Conservation (phyloP, 64 coral and sea anemone genomes). For the Hydrozoanthus tunicans region DNA sequence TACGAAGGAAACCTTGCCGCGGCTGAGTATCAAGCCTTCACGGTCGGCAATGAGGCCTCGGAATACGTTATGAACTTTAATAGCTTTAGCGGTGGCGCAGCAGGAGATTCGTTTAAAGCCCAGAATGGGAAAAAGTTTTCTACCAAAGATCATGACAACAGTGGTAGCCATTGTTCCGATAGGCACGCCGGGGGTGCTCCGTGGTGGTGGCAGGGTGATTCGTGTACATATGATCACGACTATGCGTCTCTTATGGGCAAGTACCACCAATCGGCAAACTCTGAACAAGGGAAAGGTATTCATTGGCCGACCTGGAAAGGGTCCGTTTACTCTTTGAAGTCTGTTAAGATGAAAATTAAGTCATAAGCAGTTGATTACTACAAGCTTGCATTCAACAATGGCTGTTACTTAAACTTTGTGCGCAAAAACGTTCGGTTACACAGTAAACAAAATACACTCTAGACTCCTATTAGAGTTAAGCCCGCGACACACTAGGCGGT, state of each 20-base stretch:
- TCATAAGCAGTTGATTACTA: background rate
- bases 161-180: background rate
- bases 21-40: conserved; percentile 8
- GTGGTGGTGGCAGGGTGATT: background rate
- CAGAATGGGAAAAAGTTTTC: conserved; percentile 11
- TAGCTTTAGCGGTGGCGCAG: too few relatives aligned
- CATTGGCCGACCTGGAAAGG: background rate
- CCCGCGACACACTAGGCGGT: too few relatives aligned
- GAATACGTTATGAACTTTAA: background rate
- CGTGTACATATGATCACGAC: background rate
- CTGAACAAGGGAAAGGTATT: background rate
- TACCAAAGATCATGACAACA: background rate
- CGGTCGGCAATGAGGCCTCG: conserved; percentile 10
- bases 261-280: background rate
- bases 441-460: too few relatives aligned
- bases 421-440: too few relatives aligned
- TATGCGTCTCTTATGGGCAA: background rate
- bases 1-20: background rate
- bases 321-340: background rate
- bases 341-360: background rate
- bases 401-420: too few relatives aligned
- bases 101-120: background rate
- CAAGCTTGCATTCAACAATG: too few relatives aligned
- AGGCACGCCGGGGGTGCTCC: background rate
- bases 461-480: too few relatives aligned